These are phyloP conservation scores for Scomberomorus guttatus DNA, from an alignment of 2,797 vertebrate species.

Conservation along the genomic window DNA sequence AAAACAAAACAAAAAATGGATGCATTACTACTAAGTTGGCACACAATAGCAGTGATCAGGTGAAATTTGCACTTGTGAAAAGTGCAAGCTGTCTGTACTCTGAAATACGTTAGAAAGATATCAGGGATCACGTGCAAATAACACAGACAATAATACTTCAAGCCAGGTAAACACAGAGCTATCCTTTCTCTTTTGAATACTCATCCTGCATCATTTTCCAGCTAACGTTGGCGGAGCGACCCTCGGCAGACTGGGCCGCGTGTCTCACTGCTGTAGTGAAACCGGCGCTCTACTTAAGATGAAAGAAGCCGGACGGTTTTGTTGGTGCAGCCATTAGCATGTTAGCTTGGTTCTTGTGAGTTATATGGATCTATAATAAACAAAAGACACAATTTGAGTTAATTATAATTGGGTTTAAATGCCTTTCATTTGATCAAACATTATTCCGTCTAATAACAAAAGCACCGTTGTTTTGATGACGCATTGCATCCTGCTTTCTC, in stretches of 20 bases:
- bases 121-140: slow-evolving; percentile 25
- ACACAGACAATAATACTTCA: slow-evolving; percentile 39
- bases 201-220: slow-evolving; percentile 14
- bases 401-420: background rate
- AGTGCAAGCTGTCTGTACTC: slow-evolving; percentile 22
- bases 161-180: slow-evolving; percentile 20
- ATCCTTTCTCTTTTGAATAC: background rate
- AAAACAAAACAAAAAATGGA: slow-evolving; percentile 9
- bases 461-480: background rate
- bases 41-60: slow-evolving; percentile 48
- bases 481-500: background rate
- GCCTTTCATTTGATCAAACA: background rate
- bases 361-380: slow-evolving; percentile 89
- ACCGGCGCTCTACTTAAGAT: slow-evolving; percentile 80
- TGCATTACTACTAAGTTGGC: slow-evolving; percentile 57
- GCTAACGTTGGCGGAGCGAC: background rate
- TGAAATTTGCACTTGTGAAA: slow-evolving; percentile 16
- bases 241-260: slow-evolving; percentile 10
- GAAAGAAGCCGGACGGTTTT: slow-evolving; percentile 88
- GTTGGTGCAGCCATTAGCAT: slow-evolving; percentile 90
- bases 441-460: too few species aligned
- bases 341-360: slow-evolving; percentile 93
- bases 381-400: background rate
- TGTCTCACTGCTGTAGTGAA: background rate
- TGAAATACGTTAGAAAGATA: slow-evolving; percentile 18